A percentile compares a stretch with the other conserved stretches of the same genome.
Conservation (phyloP, 1,140 invertebrate genomes). For the Oppia nitens region DNA sequence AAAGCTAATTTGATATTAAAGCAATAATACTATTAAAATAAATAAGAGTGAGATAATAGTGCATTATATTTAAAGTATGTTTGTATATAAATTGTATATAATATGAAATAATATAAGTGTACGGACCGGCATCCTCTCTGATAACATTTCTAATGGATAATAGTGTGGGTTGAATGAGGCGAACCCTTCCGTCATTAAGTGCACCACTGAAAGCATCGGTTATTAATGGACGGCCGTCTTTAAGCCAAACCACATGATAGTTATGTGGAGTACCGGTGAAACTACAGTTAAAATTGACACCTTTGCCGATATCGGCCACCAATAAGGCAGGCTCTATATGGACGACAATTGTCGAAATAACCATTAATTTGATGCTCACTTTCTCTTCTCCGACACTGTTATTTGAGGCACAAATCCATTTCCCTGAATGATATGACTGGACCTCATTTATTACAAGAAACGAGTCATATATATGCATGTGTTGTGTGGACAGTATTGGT, state of each 20-base stretch:
- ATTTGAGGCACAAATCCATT: slow-evolving; percentile 23
- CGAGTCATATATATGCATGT: slow-evolving; percentile 3
- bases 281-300: slow-evolving; percentile 64
- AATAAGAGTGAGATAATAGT: background rate
- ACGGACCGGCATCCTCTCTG: slow-evolving; percentile 50
- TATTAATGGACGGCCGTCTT: slow-evolving; percentile 10
- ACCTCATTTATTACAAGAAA: slow-evolving; percentile 19
- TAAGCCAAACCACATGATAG: slow-evolving; percentile 8
- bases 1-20: no score
- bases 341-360: background rate
- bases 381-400: slow-evolving; percentile 24
- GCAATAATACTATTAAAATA: background rate
- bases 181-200: slow-evolving; percentile 5
- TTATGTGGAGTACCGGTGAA: slow-evolving; percentile 58
- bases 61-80: background rate
- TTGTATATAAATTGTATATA: background rate
- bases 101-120: background rate
- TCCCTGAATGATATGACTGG: slow-evolving; percentile 19
- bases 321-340: slow-evolving; percentile 41
- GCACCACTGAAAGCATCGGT: background rate
- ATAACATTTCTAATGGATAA: slow-evolving; percentile 25
- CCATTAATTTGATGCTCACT: slow-evolving; percentile 20
- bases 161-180: slow-evolving; percentile 8
- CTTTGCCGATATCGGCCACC: slow-evolving; percentile 59
- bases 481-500: background rate